Base-by-base conservation (phyloP, 2,113 vertebrate species). In the Strix uralensis region DNA sequence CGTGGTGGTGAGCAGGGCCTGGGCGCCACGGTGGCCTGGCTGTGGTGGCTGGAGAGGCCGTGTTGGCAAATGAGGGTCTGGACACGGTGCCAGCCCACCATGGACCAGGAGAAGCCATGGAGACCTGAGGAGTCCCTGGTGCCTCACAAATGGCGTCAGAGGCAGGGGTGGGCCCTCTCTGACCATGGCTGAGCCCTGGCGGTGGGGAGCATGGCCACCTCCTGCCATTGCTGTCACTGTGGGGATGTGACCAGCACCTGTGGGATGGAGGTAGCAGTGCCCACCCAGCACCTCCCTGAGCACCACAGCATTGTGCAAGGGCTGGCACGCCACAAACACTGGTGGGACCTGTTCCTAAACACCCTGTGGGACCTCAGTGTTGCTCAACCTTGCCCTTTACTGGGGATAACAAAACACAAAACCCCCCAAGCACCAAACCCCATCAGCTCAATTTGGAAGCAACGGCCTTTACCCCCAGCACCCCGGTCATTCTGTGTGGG, bases 221-320 rank as follows among this genome's bases (percentile, higher is more conserved):
- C 44, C 81, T 82, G 77, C 65, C 47, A n/a, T 14, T 1, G 19
- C 44, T 59, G 1, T 36, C 66, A 22, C 86, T 9, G 46, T 12
- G 29, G 58, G 54, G 49, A 9, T 15, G 62, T 47, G 51, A 66
- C 77, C 0, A 0, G 2, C 25, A 83, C 51, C 1, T 0, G 15
- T 16, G 66, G 65, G 65, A 32, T 16, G 55, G 9, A 49, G n/a
- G 71, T 21, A 14, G n/a, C 16, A 44, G 1, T 59, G 71, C 44
- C 80, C 70, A 32, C 38, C 11, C 40, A 40, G 13, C 2, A 5
- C 44, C 38, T 55, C 21, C 23, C 55, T 7, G 26, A 59, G 82
- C 51, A 44, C 12, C 32, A 16, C 78, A 44, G 58, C 1, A 0
- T 30, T 16, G 27, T 25, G 19, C 20, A 23, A 55, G 23, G 22